Base-by-base conservation (phyloP, 2,797 vertebrate species). In the Atherinosoma microstoma region DNA sequence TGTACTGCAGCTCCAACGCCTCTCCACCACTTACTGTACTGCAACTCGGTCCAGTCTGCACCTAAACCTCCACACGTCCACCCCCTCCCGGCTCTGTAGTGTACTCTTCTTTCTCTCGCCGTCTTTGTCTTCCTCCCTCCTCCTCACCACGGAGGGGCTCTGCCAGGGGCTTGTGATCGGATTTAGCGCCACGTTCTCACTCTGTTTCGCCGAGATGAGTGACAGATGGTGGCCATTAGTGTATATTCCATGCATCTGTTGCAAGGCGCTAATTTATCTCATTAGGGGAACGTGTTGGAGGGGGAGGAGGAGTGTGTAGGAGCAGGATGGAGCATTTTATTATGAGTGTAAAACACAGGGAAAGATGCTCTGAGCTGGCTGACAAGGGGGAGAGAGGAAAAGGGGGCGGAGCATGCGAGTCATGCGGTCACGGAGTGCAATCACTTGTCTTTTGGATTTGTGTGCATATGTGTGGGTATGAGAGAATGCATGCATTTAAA, bases 141-240 rank as follows among this genome's bases (percentile, higher is more conserved):
- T 84, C 84, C 64, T 85, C 80, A 3, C 66, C 47, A 7, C 6
- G 54, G 69, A 34, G 75, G 79, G 86, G 78, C 84, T 86, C 74
- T 84, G 88, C 86, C 84, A 90, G 88, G 71, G 85, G 85, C 82
- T 88, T 72, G 78, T 80, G 85, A 87, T 91, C 80, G 80, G 87
- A 91, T 91, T 91, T 92, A 84, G 82, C 82, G 83, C 75, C 47
- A 61, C 80, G 70, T 83, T 89, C 88, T 87, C 78, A 76, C 88
- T 84, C 82, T 62, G 56, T 88, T 87, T 92, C 84, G 82, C 68
- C 59, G 88, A 89, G 92, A 93, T 93, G 91, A 93, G 87, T 93
- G 92, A 94, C 93, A 93, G 93, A 94, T 94, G 94, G 94, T 80
- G 84, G 80, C 90, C 91, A 92, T 94, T 94, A 92, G 92, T 92